Conservation (phyloP, 2,888 invertebrate species). For the Apamea sordens region DNA sequence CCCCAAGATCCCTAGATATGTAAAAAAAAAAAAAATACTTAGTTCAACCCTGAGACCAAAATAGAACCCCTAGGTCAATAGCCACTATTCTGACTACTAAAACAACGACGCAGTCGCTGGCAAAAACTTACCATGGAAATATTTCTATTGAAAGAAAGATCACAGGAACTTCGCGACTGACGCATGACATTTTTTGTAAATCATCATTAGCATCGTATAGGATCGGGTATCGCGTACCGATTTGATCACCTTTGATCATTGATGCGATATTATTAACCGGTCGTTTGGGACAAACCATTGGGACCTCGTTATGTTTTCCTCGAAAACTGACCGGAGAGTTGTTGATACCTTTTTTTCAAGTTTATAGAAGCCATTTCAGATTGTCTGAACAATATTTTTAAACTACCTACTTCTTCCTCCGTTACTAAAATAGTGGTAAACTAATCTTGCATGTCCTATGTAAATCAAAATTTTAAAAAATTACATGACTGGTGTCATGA, state of each 20-base stretch:
- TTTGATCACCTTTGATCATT: conserved; percentile 35
- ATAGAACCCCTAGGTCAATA: too few species aligned
- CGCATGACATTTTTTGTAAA: not conserved
- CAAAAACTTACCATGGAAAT: not conserved
- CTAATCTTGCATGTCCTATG: not conserved
- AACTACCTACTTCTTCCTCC: too few species aligned
- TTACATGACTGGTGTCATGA: too few species aligned
- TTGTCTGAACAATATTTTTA: not conserved
- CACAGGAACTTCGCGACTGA: not conserved
- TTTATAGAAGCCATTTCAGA: not conserved
- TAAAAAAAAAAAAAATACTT: too few species aligned
- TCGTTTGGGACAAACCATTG: conserved; percentile 13
- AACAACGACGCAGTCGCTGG: not conserved
- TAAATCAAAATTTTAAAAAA: not conserved
- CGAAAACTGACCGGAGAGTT: conserved; percentile 3
- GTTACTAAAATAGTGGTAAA: not conserved
- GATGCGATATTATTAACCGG: conserved; percentile 33
- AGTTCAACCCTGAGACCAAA: too few species aligned
- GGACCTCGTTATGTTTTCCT: conserved; percentile 14
- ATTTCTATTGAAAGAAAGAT: not conserved
- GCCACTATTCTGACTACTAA: not conserved
- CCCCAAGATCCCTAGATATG: too few species aligned
- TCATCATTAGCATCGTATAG: conserved; percentile 24
- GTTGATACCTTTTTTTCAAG: not conserved
- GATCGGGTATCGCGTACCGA: not conserved